These are phyloP conservation scores for Drosophila siamana DNA, from an alignment of 2,888 invertebrate genomes.

Conservation along the genomic window DNA sequence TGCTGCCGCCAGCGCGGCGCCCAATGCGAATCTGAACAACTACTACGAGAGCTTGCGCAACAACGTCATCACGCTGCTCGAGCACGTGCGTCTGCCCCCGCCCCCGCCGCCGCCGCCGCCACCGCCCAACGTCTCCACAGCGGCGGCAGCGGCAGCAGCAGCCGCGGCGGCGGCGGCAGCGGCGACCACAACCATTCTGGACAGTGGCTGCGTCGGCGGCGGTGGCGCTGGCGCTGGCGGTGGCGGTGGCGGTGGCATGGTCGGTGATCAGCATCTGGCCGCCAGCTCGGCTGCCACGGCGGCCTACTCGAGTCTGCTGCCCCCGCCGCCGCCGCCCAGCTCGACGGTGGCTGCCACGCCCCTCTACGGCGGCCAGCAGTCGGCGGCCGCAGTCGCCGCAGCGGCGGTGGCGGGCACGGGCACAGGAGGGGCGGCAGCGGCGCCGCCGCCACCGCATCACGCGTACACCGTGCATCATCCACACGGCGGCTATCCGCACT, in stretches of 20 bases:
- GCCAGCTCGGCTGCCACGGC: conserved; percentile 48
- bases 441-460: conserved; percentile 77
- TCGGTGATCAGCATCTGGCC: conserved; percentile 12
- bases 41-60: conserved; percentile 97
- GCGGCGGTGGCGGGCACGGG: conserved; percentile 41
- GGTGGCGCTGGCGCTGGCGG: conserved; percentile 28
- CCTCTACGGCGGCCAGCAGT: conserved; percentile 59
- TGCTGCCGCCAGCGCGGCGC: conserved; percentile 12
- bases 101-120: conserved; percentile 63
- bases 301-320: conserved; percentile 68
- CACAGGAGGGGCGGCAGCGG: conserved; percentile 22
- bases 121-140: not conserved
- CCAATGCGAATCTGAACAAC: conserved; percentile 90
- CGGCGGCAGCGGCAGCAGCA: conserved; percentile 2
- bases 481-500: conserved; percentile 78
- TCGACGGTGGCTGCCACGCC: conserved; percentile 6
- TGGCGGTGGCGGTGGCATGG: conserved; percentile 6
- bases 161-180: conserved; percentile 54
- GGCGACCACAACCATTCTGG: conserved; percentile 41
- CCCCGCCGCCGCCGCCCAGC: conserved; percentile 56
- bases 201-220: conserved; percentile 13
- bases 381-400: conserved; percentile 42
- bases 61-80: conserved; percentile 95
- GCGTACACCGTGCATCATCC: conserved; percentile 22
- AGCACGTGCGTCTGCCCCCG: conserved; percentile 93